A percentile compares a stretch with the other conserved stretches of the same genome.
Conservation (phyloP, 2,888 invertebrate species). For the Oxytorus armatus region DNA sequence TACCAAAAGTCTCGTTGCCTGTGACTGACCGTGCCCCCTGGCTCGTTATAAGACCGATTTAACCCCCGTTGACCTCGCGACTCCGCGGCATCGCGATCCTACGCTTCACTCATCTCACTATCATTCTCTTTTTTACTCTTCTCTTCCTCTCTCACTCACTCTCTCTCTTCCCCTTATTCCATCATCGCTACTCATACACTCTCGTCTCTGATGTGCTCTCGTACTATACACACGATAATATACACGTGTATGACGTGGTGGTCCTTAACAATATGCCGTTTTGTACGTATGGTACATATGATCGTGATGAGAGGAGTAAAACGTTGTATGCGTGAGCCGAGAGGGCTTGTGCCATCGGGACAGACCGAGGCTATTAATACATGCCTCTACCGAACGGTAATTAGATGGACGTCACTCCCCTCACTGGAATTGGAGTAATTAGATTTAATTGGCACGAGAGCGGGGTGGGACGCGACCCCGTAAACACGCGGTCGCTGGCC, state of each 20-base stretch:
- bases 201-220: not conserved
- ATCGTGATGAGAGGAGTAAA: not conserved
- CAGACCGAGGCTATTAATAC: conserved; percentile 77
- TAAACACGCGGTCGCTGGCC: conserved; percentile 49
- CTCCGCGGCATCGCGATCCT: conserved; percentile 65
- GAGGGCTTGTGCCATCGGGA: conserved; percentile 41
- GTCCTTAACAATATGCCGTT: conserved; percentile 26
- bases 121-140: conserved; percentile 39
- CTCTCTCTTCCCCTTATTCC: not conserved
- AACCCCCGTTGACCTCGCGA: conserved; percentile 80
- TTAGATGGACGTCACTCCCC: conserved; percentile 81
- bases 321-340: conserved; percentile 35
- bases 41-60: conserved; percentile 79
- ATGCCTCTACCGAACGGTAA: conserved; percentile 80
- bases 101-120: conserved; percentile 57
- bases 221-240: conserved; percentile 31
- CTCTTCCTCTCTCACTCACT: conserved; percentile 25
- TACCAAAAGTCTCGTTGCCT: conserved; percentile 52
- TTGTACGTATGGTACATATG: not conserved
- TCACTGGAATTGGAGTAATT: conserved; percentile 81
- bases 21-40: no score
- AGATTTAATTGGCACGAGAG: conserved; percentile 80
- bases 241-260: conserved; percentile 36
- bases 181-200: not conserved
- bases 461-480: conserved; percentile 52